A percentile compares a stretch with the other conserved stretches of the same genome.
These are phyloP conservation scores for Cantharis flavilabris DNA, from an alignment of 2,888 invertebrate genomes.

Conservation along the genomic window DNA sequence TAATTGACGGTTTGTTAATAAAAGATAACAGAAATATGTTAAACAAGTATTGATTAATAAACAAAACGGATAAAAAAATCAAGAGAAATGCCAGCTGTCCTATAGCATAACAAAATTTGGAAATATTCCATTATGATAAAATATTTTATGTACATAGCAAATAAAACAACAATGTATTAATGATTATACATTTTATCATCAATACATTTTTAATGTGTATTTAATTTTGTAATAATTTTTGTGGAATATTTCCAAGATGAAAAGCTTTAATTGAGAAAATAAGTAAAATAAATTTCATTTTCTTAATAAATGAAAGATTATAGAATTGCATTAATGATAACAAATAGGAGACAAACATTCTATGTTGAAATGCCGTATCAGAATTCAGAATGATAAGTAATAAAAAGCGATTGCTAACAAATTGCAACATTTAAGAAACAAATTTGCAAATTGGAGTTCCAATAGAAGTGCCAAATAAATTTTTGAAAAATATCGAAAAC, in stretches of 20 bases:
- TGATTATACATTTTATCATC: neutral
- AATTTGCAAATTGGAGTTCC: neutral
- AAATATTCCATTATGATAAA: neutral
- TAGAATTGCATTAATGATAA: neutral
- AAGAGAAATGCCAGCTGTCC: neutral
- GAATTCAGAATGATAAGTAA: neutral
- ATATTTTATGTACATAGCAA: neutral
- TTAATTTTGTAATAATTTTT: neutral
- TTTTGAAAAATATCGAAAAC: neutral
- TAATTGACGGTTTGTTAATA: neutral
- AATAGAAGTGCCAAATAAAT: neutral
- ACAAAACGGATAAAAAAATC: neutral
- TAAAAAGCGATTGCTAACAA: neutral
- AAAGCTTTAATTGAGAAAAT: neutral
- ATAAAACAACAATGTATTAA: constrained; percentile 2
- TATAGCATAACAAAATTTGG: neutral
- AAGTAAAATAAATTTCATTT: neutral
- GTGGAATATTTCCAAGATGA: neutral
- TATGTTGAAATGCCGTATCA: neutral
- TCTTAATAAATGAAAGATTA: neutral
- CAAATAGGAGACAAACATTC: neutral
- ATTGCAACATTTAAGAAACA: neutral
- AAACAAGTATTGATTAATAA: neutral
- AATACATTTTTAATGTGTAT: neutral
- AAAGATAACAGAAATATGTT: neutral